phyloP scores from a whole-genome alignment of 2,797 vertebrate species.

The Cirrhinus mrigala region DNA sequence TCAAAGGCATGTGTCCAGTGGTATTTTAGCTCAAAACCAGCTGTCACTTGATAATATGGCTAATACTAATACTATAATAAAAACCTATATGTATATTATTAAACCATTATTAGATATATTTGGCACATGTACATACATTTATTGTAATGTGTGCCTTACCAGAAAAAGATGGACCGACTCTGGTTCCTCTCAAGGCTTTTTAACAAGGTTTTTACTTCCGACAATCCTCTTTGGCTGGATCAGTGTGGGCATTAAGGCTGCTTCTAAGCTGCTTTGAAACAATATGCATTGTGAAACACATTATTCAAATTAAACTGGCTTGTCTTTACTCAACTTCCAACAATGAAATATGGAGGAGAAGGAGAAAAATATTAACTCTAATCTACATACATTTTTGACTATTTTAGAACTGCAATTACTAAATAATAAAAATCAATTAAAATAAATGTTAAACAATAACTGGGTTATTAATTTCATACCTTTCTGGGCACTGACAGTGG shows the following conservation, averaged over 20 bases:
- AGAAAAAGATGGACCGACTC: not conserved
- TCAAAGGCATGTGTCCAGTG: not conserved
- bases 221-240: not conserved
- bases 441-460: not conserved
- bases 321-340: not conserved
- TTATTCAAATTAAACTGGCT: not conserved
- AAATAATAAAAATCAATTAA: not conserved
- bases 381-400: not conserved
- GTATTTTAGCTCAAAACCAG: not conserved
- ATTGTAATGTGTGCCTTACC: not conserved
- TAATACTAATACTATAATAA: not conserved
- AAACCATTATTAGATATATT: not conserved
- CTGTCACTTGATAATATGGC: not conserved
- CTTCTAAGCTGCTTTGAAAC: not conserved
- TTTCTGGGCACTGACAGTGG: no score
- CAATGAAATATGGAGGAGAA: no score
- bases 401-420: not conserved
- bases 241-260: not conserved
- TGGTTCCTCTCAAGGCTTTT: not conserved
- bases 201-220: not conserved
- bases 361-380: no score
- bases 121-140: not conserved
- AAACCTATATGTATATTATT: not conserved
- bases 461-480: not conserved
- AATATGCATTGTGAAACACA: not conserved